Conservation (phyloP, 2,888 invertebrate genomes). For the Morinoia aosen region DNA sequence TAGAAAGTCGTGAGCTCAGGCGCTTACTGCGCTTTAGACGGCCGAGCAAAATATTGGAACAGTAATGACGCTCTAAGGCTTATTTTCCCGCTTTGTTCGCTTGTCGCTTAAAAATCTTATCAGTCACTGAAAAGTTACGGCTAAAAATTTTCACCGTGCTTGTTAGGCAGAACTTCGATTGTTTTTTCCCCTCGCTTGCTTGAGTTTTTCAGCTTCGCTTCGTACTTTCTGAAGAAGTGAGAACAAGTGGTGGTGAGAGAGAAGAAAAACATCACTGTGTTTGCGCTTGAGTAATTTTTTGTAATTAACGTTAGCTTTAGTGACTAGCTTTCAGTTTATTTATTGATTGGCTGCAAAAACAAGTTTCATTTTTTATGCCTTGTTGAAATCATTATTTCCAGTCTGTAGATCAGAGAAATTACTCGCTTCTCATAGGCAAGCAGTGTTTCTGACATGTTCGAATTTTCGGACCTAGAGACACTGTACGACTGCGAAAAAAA, state of each 20-base stretch:
- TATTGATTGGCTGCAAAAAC: neutral
- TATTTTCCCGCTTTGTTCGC: neutral
- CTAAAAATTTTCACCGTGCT: neutral
- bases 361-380: neutral
- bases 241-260: neutral
- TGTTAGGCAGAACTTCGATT: neutral
- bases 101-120: neutral
- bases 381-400: neutral
- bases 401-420: no score
- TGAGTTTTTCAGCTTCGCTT: neutral
- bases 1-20: neutral
- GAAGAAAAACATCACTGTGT: neutral
- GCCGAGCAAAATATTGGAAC: neutral
- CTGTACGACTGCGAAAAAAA: neutral
- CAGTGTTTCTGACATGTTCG: neutral
- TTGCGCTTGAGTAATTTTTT: neutral
- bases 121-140: neutral
- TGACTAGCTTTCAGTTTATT: neutral
- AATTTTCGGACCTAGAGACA: neutral
- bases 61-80: neutral
- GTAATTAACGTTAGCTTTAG: neutral
- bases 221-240: neutral
- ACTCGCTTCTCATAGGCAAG: no score
- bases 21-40: neutral
- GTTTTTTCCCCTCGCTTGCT: neutral